These are phyloP conservation scores for Bimastos eiseni DNA, from an alignment of 2,888 invertebrate genomes.

Conservation along the genomic window DNA sequence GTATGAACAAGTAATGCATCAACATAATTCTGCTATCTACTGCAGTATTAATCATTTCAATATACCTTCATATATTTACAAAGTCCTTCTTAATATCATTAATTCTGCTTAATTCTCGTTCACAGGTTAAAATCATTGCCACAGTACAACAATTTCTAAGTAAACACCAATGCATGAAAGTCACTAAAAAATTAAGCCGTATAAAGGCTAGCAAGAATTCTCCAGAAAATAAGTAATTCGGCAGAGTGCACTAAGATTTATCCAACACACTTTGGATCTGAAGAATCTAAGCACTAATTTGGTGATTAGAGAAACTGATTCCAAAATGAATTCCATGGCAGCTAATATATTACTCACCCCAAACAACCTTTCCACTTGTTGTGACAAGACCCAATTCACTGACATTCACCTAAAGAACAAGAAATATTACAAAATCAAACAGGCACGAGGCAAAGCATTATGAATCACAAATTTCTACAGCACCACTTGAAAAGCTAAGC, in stretches of 20 bases:
- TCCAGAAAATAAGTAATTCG: neutral
- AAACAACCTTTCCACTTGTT: constrained; percentile 97
- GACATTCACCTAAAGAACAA: constrained; percentile 74
- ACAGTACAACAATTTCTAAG: neutral
- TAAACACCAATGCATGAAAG: neutral
- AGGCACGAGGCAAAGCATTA: neutral
- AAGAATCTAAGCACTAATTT: neutral
- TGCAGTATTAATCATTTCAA: neutral
- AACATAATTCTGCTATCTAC: neutral
- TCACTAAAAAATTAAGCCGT: neutral
- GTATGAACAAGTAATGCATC: neutral
- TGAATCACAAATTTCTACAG: neutral
- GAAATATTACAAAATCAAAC: neutral
- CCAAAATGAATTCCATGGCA: neutral
- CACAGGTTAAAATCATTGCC: neutral
- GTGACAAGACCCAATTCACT: constrained; percentile 97
- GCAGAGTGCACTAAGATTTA: neutral
- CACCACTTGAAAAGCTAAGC: too few species aligned
- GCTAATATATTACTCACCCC: constrained; percentile 71
- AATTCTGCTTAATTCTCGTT: too few species aligned
- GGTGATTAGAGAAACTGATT: neutral
- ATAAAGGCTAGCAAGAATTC: neutral
- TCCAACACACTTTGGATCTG: neutral
- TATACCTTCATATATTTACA: too few species aligned
- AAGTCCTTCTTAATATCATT: too few species aligned